phyloP scores from a whole-genome alignment of 1,140 invertebrate species.

The Wiebesia pumilae region DNA sequence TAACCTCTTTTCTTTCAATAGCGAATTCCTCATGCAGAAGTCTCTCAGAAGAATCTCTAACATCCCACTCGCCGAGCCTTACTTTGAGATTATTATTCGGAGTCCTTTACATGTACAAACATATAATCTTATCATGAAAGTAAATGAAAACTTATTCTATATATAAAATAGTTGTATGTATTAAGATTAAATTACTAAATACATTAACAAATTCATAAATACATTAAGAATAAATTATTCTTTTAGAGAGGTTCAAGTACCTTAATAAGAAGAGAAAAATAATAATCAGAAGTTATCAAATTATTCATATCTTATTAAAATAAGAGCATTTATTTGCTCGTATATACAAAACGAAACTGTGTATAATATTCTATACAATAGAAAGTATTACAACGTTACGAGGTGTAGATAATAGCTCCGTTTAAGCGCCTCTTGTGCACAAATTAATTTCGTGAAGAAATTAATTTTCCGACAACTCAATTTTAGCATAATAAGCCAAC shows the following conservation, averaged over 20 bases:
- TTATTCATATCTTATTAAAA: no score
- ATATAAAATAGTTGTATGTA: no score
- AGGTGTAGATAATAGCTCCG: background rate
- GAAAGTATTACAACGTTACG: background rate
- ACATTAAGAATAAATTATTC: no score
- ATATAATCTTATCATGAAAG: background rate
- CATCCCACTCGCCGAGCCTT: constrained; percentile 93
- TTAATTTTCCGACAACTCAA: background rate
- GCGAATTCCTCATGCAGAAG: constrained; percentile 90
- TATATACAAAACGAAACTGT: no score
- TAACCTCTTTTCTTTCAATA: constrained; percentile 90
- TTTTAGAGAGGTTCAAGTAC: no score
- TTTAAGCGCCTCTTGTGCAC: background rate
- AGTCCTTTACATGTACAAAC: constrained; percentile 76
- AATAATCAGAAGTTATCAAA: no score
- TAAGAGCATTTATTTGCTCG: no score
- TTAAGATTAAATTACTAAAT: no score
- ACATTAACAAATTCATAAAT: no score
- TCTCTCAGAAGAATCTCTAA: constrained; percentile 86
- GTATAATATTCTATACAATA: no score
- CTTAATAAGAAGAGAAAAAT: no score
- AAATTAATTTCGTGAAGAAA: background rate
- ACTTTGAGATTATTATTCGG: constrained; percentile 90
- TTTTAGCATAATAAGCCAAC: no score
- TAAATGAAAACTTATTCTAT: background rate